These are phyloP conservation scores for Anabacerthia variegaticeps DNA, from an alignment of 2,797 vertebrate genomes.

Conservation along the genomic window DNA sequence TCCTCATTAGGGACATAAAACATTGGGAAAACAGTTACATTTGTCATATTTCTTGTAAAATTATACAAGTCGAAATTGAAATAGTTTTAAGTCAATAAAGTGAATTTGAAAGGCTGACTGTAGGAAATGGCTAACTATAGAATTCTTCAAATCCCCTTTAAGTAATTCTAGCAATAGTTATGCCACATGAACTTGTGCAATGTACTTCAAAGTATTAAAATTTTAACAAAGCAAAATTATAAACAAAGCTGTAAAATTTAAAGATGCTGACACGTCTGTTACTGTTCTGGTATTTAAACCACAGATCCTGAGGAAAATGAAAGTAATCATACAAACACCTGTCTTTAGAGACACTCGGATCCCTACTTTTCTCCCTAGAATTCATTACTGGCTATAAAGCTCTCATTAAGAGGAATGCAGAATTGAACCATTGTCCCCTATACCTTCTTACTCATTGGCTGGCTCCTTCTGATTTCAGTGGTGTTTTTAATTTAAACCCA, in stretches of 20 bases:
- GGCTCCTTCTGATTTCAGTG: background rate
- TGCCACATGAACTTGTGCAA: background rate
- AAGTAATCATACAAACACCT: background rate
- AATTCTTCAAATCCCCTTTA: background rate
- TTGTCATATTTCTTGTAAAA: constrained; percentile 68
- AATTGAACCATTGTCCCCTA: background rate
- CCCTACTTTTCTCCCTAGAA: background rate
- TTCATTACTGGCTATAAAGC: background rate
- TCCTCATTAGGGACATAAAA: constrained; percentile 64
- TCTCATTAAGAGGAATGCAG: background rate
- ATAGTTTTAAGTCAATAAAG: constrained; percentile 55
- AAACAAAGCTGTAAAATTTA: constrained; percentile 45
- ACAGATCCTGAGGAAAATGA: background rate
- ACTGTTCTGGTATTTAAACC: constrained; percentile 2
- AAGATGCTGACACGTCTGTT: constrained; percentile 20
- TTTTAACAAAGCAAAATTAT: constrained; percentile 28
- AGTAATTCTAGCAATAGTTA: background rate
- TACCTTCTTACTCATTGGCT: background rate
- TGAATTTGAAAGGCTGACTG: constrained; percentile 33
- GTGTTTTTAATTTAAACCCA: background rate
- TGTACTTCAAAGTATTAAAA: constrained; percentile 1
- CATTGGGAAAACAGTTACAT: constrained; percentile 27
- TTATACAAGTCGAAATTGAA: constrained; percentile 57
- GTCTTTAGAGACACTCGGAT: background rate
- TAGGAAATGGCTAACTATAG: constrained; percentile 25